Conservation (phyloP, 1,140 invertebrate species). For the Drosophila grimshawi region DNA sequence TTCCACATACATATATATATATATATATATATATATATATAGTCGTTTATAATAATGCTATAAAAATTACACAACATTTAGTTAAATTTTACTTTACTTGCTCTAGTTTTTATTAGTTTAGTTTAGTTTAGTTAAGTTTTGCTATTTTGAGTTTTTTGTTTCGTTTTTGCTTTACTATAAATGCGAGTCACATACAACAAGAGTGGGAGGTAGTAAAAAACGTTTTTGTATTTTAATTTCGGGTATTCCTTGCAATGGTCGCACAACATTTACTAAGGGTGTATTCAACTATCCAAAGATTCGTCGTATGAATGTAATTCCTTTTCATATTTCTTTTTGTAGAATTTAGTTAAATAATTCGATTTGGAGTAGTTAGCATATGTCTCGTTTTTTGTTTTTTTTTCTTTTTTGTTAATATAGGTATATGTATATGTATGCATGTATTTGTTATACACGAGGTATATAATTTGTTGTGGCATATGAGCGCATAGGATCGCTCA, state of each 20-base stretch:
- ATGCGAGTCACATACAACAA: constrained; percentile 80
- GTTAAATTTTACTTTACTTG: constrained; percentile 60
- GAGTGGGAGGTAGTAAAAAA: constrained; percentile 78
- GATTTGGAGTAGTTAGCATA: constrained; percentile 19
- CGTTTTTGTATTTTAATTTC: constrained; percentile 30
- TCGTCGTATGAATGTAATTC: constrained; percentile 19
- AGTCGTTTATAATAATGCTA: constrained; percentile 55
- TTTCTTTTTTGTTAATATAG: constrained; percentile 28
- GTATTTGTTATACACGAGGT: constrained; percentile 74
- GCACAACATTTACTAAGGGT: constrained; percentile 76
- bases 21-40: constrained; percentile 5
- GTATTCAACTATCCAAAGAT: constrained; percentile 73
- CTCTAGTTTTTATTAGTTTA: constrained; percentile 48
- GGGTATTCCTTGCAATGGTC: constrained; percentile 36
- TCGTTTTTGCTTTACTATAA: constrained; percentile 55
- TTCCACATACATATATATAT: constrained; percentile 11
- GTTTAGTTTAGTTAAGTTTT: constrained; percentile 51
- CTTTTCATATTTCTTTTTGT: constrained; percentile 37
- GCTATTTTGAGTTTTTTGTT: constrained; percentile 37
- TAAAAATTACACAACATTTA: constrained; percentile 80
- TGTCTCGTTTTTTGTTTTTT: constrained; percentile 17
- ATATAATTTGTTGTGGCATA: constrained; percentile 51
- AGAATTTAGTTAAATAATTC: constrained; percentile 70
- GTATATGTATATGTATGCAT: constrained; percentile 55
- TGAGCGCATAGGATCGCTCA: constrained; percentile 6